A percentile compares a stretch with the other conserved stretches of the same genome.
Conservation (phyloP, 2,113 vertebrate genomes). For the Nettapus auritus region DNA sequence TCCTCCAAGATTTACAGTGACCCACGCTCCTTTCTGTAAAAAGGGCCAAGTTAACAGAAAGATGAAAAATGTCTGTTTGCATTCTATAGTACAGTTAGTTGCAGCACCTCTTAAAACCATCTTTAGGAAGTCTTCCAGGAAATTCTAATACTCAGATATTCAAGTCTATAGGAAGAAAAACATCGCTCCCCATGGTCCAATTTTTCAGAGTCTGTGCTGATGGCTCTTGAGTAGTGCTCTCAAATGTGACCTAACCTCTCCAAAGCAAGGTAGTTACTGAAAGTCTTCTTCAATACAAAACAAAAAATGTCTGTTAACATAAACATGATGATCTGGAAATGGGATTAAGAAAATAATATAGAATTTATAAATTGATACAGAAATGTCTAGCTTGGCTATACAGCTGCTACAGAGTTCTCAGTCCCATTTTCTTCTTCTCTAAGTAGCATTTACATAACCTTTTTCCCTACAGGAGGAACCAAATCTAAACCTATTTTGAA, state of each 20-base stretch:
- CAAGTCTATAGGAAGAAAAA: not conserved
- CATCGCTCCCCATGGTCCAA: not conserved
- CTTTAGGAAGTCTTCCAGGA: not conserved
- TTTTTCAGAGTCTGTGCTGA: not conserved
- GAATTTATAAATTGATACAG: not conserved
- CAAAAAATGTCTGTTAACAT: not conserved
- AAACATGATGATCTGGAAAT: not conserved
- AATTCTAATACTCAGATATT: not conserved
- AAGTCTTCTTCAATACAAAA: not conserved
- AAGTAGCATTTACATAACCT: constrained; percentile 1
- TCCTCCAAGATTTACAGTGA: not conserved
- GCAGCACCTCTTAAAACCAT: not conserved
- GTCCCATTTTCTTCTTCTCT: not conserved
- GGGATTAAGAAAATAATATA: not conserved
- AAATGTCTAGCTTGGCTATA: not conserved
- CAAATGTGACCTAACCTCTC: not conserved
- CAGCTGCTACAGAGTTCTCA: not conserved
- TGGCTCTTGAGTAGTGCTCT: not conserved
- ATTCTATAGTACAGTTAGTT: not conserved
- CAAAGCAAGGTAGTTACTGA: not conserved
- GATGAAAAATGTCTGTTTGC: not conserved
- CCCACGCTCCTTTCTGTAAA: not conserved
- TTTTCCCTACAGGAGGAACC: constrained; percentile 19
- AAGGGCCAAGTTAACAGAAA: not conserved
- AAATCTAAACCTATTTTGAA: constrained; percentile 50